These are phyloP conservation scores for Sinocyclocheilus grahami DNA, from an alignment of 2,113 vertebrate species.

Conservation along the genomic window DNA sequence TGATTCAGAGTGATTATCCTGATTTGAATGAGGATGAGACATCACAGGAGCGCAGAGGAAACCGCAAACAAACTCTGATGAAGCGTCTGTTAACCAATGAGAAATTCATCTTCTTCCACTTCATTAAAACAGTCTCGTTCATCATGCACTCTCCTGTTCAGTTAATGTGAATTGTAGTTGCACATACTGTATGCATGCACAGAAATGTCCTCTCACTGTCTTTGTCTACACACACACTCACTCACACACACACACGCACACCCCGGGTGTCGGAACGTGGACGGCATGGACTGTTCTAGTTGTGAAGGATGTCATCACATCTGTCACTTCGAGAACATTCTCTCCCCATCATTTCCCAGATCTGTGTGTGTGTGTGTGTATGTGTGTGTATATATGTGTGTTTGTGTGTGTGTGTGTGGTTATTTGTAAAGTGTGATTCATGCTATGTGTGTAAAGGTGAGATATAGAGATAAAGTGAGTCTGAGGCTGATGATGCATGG, in stretches of 20 bases:
- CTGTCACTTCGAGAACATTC: constrained; percentile 50
- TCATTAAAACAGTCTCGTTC: too few relatives aligned
- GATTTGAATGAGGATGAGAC: background rate
- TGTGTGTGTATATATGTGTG: background rate
- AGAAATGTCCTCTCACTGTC: background rate
- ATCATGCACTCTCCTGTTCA: background rate
- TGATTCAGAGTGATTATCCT: constrained; percentile 7
- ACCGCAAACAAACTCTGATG: background rate
- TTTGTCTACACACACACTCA: background rate
- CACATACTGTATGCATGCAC: background rate
- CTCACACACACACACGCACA: background rate
- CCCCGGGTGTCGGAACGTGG: background rate
- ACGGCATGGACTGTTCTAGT: constrained; percentile 55
- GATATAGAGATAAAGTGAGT: background rate
- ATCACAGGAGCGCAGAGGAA: too few relatives aligned
- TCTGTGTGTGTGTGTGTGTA: constrained; percentile 6
- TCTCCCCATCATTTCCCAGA: constrained; percentile 61
- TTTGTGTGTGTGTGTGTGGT: constrained; percentile 23
- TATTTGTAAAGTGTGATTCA: constrained; percentile 35
- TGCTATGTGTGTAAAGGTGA: constrained; percentile 38
- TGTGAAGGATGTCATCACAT: constrained; percentile 52
- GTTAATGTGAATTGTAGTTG: background rate
- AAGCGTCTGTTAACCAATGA: background rate
- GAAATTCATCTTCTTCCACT: background rate
- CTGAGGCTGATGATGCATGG: too few relatives aligned